Evolutionary conservation across 2,797 vertebrate species (phyloP).

Genomic region (Ptychadena robeensis): DNA sequence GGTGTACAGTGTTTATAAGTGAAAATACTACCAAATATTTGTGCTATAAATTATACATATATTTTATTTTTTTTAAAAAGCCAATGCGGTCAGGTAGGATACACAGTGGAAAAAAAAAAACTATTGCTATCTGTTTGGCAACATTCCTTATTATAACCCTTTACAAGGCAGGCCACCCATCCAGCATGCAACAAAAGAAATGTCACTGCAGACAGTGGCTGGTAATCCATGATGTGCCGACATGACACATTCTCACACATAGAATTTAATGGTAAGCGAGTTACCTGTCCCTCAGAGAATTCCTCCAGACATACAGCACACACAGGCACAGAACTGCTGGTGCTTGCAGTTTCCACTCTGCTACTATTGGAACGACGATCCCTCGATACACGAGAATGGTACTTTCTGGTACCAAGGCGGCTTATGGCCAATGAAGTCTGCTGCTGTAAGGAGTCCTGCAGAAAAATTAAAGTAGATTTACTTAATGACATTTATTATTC

Average conservation of each 20-base stretch:
- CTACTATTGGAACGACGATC: slow-evolving; percentile 71
- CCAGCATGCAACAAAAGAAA: not conserved
- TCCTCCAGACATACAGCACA: slow-evolving; percentile 97
- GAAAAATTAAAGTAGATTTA: slow-evolving; percentile 4
- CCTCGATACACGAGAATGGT: slow-evolving; percentile 73
- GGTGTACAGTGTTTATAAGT: no score
- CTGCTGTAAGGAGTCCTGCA: slow-evolving; percentile 89
- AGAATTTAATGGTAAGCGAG: not conserved
- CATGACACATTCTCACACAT: not conserved
- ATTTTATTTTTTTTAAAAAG: no score
- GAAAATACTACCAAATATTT: not conserved
- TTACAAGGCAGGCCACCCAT: not conserved
- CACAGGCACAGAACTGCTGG: slow-evolving; percentile 88
- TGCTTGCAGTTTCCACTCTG: slow-evolving; percentile 83
- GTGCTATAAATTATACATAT: not conserved
- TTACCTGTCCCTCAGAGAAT: slow-evolving; percentile 94
- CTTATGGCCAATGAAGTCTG: slow-evolving; percentile 89
- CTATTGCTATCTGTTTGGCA: not conserved
- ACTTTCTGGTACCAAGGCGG: slow-evolving; percentile 87
- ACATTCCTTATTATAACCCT: not conserved
- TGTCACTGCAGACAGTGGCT: not conserved
- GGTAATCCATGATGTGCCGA: no score
- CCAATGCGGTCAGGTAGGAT: no score
- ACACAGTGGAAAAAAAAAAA: no score
- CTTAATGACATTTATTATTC: no score